These are phyloP conservation scores for Phocoena phocoena DNA, from an alignment of 2,113 vertebrate species.

Conservation along the genomic window DNA sequence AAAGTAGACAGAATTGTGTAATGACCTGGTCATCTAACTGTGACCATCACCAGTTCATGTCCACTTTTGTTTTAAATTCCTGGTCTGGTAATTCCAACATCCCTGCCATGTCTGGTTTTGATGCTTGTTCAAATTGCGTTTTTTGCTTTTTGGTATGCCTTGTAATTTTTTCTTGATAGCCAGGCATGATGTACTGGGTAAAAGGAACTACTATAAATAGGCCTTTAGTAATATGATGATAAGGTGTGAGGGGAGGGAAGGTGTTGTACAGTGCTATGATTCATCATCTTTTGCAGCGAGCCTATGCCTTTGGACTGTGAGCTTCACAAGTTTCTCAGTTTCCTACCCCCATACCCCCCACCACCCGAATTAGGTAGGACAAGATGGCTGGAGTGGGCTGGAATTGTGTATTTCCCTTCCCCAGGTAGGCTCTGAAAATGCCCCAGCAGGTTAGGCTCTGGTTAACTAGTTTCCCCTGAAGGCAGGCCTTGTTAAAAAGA, in stretches of 20 bases:
- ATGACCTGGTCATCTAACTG: too few species aligned
- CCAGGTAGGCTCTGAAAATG: not conserved
- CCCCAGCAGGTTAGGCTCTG: not conserved
- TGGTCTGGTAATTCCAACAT: not conserved
- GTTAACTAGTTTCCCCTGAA: not conserved
- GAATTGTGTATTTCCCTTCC: not conserved
- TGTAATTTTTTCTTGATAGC: not conserved
- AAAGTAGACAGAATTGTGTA: not conserved
- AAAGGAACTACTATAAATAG: not conserved
- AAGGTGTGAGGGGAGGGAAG: not conserved
- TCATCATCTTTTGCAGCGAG: not conserved
- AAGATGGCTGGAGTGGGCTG: not conserved
- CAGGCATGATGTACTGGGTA: not conserved
- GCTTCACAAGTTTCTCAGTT: not conserved
- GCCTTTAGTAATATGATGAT: not conserved
- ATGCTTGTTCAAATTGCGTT: not conserved
- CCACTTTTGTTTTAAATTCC: not conserved
- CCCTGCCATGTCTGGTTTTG: not conserved
- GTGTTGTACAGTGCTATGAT: not conserved
- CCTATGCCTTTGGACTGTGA: not conserved
- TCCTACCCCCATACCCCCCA: not conserved
- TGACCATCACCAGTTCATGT: not conserved
- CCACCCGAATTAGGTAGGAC: not conserved
- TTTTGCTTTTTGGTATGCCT: conserved; percentile 1
- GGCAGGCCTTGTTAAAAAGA: not conserved